Evolutionary conservation across 92 coral and sea anemone genomes (phyloP), one percentile per base, ranked within the genome.

Genomic region (Epizoanthus fatuus): DNA sequence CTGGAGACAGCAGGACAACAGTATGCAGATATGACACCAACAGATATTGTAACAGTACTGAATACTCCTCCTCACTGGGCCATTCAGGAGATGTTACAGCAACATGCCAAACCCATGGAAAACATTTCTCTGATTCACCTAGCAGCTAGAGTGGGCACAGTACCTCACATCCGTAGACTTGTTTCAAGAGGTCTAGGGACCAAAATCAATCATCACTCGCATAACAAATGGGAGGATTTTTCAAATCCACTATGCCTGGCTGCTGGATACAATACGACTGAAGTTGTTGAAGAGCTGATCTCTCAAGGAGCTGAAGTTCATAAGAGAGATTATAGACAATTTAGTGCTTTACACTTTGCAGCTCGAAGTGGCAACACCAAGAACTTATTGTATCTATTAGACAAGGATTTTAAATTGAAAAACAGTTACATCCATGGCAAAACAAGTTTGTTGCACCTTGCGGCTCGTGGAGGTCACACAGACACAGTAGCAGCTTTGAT

Each of bases 301-400:
- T 40, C 0, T 40, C 74, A 69, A 11, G 74, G 74, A 14, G 74
- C 74, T 3, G 7, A 42, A 3, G 29, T 40, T 15, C 1, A 69
- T 12, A 39, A 42, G 15, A 42, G 7, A 42, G 7, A 69, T 69
- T 40, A 14, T 13, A 40, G 74, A 7, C 13, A 7, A 8, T 69
- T 69, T 54, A 39, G 0, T 69, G 32, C 74, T 66, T 25, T 67
- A 70, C 84, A 59, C 66, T 40, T 82, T 78, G 85, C 75, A 14
- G 35, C 72, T 2, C 20, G 60, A 54, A 62, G 14, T n/a, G 20
- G 66, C 16, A 75, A 75, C 81, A 51, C 81, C 3, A 38, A 52
- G 51, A 75, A 75, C 22, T 12, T 75, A 4, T 10, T 53, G 10
- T 75, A 75, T 75, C 51, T 74, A 14, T 75, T 75, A 75, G 66